phyloP scores from a whole-genome alignment of 1,140 invertebrate genomes.

The Mizuhopecten yessoensis region DNA sequence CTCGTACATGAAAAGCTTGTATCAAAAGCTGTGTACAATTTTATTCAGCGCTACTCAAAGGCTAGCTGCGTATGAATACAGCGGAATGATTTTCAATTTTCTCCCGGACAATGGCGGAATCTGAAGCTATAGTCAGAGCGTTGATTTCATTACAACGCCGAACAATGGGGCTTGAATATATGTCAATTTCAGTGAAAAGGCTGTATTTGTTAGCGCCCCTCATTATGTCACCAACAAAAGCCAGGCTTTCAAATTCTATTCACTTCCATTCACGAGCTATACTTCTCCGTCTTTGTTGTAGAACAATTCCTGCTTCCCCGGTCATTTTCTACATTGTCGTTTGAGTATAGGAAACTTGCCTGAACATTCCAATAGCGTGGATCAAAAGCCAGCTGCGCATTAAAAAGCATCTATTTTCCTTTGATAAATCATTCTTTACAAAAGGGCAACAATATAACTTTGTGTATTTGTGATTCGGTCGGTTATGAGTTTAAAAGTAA shows the following conservation, averaged over 20 bases:
- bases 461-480: neutral
- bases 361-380: conserved; percentile 52
- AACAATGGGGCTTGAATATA: conserved; percentile 76
- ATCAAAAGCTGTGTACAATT: conserved; percentile 66
- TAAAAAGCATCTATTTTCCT: conserved; percentile 52
- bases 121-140: conserved; percentile 74
- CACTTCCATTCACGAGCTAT: conserved; percentile 72
- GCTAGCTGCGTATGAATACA: conserved; percentile 69
- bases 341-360: conserved; percentile 62
- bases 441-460: conserved; percentile 13
- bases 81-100: conserved; percentile 82
- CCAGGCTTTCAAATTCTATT: conserved; percentile 80
- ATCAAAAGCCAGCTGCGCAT: conserved; percentile 54
- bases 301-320: conserved; percentile 82
- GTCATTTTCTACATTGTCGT: conserved; percentile 82
- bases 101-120: conserved; percentile 78
- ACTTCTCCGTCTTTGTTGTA: conserved; percentile 68
- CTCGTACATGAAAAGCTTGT: conserved; percentile 73
- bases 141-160: conserved; percentile 79
- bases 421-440: conserved; percentile 35
- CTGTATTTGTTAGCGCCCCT: conserved; percentile 80
- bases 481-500: conserved; percentile 29
- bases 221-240: conserved; percentile 80
- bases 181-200: conserved; percentile 78
- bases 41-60: conserved; percentile 66